Conservation (phyloP, 2,888 invertebrate genomes). For the Cylindroiulus punctatus region DNA sequence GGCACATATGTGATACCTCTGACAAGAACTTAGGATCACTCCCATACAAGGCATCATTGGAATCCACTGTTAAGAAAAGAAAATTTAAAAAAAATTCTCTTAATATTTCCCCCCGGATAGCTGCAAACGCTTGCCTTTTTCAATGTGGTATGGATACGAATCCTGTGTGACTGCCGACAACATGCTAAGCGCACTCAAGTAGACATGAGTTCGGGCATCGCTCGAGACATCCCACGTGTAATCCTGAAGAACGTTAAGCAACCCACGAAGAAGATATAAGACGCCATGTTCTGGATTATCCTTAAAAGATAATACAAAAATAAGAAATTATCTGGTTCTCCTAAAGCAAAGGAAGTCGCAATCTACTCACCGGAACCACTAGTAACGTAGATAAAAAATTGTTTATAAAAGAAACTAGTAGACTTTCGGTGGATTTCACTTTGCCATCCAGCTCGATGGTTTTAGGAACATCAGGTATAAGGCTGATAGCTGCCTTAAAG, state of each 20-base stretch:
- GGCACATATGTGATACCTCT: conserved; percentile 81
- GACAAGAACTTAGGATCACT: conserved; percentile 85
- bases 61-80: conserved; percentile 75
- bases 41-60: conserved; percentile 92
- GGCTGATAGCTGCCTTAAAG: conserved; percentile 85
- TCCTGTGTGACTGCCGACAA: conserved; percentile 83
- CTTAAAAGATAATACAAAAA: no score
- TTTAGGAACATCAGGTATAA: conserved; percentile 81
- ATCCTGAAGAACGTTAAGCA: conserved; percentile 82
- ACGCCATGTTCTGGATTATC: conserved; percentile 91
- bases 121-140: conserved; percentile 73
- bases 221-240: conserved; percentile 70
- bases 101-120: no score
- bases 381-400: conserved; percentile 85
- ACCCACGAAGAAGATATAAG: conserved; percentile 80
- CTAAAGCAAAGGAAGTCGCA: conserved; percentile 2
- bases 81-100: conserved; percentile 60
- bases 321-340: no score
- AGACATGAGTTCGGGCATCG: conserved; percentile 72
- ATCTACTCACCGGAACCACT: conserved; percentile 76
- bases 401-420: conserved; percentile 67
- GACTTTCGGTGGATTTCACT: conserved; percentile 75
- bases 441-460: conserved; percentile 79
- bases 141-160: conserved; percentile 84
- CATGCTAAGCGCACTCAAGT: conserved; percentile 80